Evolutionary conservation across 2,888 invertebrate species (phyloP).

Genomic region (Melanostoma scalare): DNA sequence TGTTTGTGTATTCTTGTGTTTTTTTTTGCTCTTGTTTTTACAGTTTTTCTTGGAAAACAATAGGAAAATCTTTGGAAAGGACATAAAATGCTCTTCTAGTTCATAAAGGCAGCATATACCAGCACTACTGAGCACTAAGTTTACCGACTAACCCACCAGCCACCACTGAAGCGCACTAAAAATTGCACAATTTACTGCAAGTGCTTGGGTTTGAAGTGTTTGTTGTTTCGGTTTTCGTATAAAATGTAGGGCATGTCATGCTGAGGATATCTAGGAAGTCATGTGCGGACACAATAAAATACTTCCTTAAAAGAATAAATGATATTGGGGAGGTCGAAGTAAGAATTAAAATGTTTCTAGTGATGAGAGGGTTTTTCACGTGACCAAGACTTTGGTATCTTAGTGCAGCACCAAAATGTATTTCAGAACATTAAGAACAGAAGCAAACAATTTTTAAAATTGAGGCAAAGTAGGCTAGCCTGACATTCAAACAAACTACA

Average conservation of each 20-base stretch:
- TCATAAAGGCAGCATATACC: constrained; percentile 47
- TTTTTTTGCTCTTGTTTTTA: constrained; percentile 40
- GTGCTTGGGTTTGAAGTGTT: constrained; percentile 47
- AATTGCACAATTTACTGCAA: constrained; percentile 54
- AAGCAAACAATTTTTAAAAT: too few species aligned
- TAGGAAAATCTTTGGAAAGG: constrained; percentile 56
- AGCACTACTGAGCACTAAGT: background rate
- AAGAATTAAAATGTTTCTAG: too few species aligned
- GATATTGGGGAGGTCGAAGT: too few species aligned
- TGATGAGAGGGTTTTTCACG: too few species aligned
- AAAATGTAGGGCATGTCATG: constrained; percentile 5
- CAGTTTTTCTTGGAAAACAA: constrained; percentile 40
- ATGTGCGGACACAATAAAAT: too few species aligned
- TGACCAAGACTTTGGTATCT: too few species aligned
- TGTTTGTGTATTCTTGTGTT: background rate
- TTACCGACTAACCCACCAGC: background rate
- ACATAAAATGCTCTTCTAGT: constrained; percentile 65
- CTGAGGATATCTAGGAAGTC: background rate
- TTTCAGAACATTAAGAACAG: too few species aligned
- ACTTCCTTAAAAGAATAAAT: too few species aligned
- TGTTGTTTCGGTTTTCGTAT: constrained; percentile 21
- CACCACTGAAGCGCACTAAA: constrained; percentile 28
- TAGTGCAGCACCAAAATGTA: too few species aligned
- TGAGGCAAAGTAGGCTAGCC: too few species aligned
- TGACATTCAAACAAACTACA: too few species aligned